Evolutionary conservation across 2,113 vertebrate genomes (phyloP).

Genomic region (Pithys albifrons): DNA sequence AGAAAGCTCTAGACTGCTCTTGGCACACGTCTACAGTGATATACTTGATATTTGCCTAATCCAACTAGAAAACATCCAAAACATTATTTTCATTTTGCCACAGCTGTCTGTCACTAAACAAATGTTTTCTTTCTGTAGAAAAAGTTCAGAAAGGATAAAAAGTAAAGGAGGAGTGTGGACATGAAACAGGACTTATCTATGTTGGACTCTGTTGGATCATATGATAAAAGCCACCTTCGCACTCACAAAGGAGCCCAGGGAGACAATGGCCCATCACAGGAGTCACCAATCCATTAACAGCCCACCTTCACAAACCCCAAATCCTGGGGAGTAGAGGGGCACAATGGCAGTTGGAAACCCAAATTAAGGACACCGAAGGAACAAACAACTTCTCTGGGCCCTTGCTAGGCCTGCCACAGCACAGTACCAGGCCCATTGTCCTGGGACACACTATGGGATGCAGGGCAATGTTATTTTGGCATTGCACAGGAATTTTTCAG

Average conservation of each 20-base stretch:
- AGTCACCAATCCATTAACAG: not conserved
- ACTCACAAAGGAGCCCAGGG: not conserved
- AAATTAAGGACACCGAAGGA: not conserved
- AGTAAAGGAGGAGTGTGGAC: not conserved
- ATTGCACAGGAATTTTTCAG: not conserved
- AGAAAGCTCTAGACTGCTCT: not conserved
- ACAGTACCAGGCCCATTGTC: not conserved
- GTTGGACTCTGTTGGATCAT: not conserved
- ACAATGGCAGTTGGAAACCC: not conserved
- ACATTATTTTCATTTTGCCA: not conserved
- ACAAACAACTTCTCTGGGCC: not conserved
- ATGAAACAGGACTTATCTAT: not conserved
- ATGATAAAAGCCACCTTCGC: not conserved
- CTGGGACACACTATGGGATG: too few relatives aligned
- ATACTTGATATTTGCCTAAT: not conserved
- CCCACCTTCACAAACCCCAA: not conserved
- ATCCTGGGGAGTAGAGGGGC: not conserved
- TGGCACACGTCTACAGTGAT: not conserved
- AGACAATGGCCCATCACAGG: not conserved
- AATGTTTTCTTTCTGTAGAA: slow-evolving; percentile 9
- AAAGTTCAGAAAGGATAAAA: not conserved
- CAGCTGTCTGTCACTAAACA: slow-evolving; percentile 4
- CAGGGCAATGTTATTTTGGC: not conserved
- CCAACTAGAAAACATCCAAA: not conserved
- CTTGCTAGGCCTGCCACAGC: not conserved